Base-by-base conservation (phyloP, 2,113 vertebrate species). In the Urocynchramus pylzowi region DNA sequence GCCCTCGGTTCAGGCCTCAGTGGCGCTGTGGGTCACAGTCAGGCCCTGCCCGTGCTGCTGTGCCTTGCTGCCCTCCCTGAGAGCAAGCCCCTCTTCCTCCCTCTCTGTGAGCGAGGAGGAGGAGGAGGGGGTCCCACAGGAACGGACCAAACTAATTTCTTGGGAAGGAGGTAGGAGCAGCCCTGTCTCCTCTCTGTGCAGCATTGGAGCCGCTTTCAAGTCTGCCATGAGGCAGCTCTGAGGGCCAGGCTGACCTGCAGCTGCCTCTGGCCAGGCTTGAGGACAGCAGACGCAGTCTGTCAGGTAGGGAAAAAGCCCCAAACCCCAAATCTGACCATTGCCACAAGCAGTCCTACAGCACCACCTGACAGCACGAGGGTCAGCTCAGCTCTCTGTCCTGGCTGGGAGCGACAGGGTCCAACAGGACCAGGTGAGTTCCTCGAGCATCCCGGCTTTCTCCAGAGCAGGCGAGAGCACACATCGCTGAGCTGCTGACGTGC, bases 41-140 rank as follows among this genome's bases (percentile, higher is more conserved):
- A 12, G 31, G 39, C 49, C 15, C 53, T 37, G 30, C 1, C 0
- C 27, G 1, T 6, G 8, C 14, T 15, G 73, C 64, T 2, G 1
- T 5, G 39, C 41, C 17, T n/a, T 24, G 45, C 39, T 56, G 54
- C 30, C 17, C 22, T 65, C 53, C 81, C 30, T 5, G 45, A 37
- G 13, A 69, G 13, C 4, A 0, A 70, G 8, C 8, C 9, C 12
- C 17, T 10, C 3, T 68, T 74, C 22, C 49, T 68, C 1, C 0
- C n/a, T 49, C n/a, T 44, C 23, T 33, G 11, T 5, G 21, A 60
- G 37, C 21, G 39, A 33, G 30, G 28, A 64, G 47, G 47, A 44
- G 28, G 37, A 65, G 30, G 33, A 61, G 7, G 6, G 9, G 1
- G 4, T 60, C 37, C 39, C 47, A 11, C 37, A 54, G 42, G n/a